phyloP scores from a whole-genome alignment of 2,797 vertebrate genomes.

The Liasis olivaceus region DNA sequence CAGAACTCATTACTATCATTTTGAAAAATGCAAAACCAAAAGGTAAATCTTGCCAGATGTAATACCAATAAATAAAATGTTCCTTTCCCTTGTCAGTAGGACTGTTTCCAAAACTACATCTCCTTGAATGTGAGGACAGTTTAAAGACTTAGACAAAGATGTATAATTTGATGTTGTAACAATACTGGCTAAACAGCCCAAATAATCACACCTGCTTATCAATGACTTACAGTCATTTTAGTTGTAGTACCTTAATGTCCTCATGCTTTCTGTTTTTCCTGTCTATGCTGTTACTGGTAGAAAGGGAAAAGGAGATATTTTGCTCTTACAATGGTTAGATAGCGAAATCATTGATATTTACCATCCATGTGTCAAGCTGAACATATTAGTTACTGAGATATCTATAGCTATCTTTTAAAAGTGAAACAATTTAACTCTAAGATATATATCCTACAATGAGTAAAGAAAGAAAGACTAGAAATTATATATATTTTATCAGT shows the following conservation, averaged over 20 bases:
- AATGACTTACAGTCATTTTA: background rate
- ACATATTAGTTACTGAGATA: background rate
- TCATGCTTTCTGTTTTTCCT: too few species aligned
- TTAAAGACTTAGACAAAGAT: background rate
- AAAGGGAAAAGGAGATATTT: background rate
- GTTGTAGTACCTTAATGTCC: background rate
- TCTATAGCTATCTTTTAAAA: background rate
- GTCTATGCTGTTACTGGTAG: background rate
- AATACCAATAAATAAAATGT: background rate
- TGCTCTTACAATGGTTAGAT: background rate
- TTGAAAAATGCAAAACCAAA: constrained; percentile 88
- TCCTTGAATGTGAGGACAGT: background rate
- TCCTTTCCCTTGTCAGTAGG: background rate
- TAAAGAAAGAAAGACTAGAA: background rate
- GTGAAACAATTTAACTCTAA: background rate
- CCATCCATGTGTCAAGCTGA: background rate
- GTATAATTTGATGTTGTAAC: background rate
- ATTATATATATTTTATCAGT: background rate
- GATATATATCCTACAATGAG: background rate
- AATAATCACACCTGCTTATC: background rate
- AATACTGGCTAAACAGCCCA: background rate
- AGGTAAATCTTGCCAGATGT: constrained; percentile 76
- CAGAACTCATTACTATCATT: constrained; percentile 88
- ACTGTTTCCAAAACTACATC: background rate
- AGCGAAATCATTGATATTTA: background rate